Evolutionary conservation across 2,113 vertebrate genomes (phyloP), one percentile per base, ranked within the genome.

Genomic region (Crotalus tigris): DNA sequence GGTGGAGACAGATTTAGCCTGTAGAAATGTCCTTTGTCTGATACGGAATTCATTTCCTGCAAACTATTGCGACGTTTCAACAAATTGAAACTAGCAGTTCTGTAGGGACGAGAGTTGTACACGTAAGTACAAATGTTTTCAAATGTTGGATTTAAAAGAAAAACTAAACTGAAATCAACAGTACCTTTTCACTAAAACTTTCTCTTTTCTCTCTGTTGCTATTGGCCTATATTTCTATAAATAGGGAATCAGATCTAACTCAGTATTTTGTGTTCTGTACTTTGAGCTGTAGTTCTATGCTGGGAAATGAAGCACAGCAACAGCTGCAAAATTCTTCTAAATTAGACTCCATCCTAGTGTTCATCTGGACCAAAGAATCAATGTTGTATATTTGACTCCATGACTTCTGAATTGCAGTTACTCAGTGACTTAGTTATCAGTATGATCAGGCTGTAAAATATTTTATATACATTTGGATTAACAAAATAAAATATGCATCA

Each of bases 21-120:
- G 89, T 88, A 91, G 94, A 88, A 95, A 96, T 94, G 57, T 91
- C 92, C 93, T 92, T 26, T 88, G 69, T 58, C 33, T 90, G 88
- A 92, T 26, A 95, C 87, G 94, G 94, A 96, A 92, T 55, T 87
- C 92, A 93, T 93, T 97, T 96, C 94, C 93, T 94, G 90, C 51
- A 91, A 24, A 90, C 90, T 94, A 90, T 85, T 94, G 69, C 90
- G 92, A 90, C 33, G 17, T 17, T 93, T 53, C 29, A 57, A 85
- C 92, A 95, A 96, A 96, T 93, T 95, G 95, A 97, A 94, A 95
- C 93, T 87, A 91, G 51, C 92, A 94, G 93, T 89, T 94, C 94
- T 44, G 54, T 93, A 87, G 94, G 92, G 90, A 93, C 29, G 75
- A 1, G 91, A n/a, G 1, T 55, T 1, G 91, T 26, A 39, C 91